A percentile compares a stretch with the other conserved stretches of the same genome.
Conservation (phyloP, 2,113 vertebrate genomes). For the Pluvianellus socialis region DNA sequence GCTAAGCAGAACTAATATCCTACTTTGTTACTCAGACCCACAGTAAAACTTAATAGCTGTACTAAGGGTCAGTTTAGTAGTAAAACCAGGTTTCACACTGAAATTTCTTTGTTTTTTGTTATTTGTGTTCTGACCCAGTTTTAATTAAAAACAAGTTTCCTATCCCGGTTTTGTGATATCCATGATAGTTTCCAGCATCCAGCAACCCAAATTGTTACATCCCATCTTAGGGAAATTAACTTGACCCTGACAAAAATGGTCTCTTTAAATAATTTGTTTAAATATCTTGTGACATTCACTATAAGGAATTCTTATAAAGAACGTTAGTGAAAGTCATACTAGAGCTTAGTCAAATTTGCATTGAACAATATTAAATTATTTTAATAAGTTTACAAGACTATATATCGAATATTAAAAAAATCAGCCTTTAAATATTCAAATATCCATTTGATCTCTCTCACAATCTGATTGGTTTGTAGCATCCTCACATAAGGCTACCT, state of each 20-base stretch:
- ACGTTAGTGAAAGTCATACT: neutral
- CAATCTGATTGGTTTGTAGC: neutral
- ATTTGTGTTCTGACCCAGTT: neutral
- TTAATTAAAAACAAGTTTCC: slow-evolving; percentile 1
- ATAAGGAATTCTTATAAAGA: neutral
- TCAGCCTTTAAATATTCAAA: neutral
- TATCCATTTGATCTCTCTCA: neutral
- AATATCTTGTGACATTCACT: neutral
- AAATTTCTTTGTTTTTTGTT: neutral
- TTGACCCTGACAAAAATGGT: neutral
- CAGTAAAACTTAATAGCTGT: slow-evolving; percentile 22
- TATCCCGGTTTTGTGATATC: neutral
- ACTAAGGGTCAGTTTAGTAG: neutral
- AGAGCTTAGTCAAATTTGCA: neutral
- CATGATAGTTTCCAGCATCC: neutral
- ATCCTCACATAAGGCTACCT: neutral
- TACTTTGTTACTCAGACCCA: neutral
- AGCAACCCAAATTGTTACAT: neutral
- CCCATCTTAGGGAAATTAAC: neutral
- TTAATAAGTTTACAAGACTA: neutral
- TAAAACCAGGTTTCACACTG: neutral
- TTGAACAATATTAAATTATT: neutral
- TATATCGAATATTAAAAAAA: neutral
- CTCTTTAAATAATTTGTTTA: neutral
- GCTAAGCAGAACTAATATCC: slow-evolving; percentile 40